Conservation (phyloP, 2,888 invertebrate genomes). For the Autographa pulchrina region DNA sequence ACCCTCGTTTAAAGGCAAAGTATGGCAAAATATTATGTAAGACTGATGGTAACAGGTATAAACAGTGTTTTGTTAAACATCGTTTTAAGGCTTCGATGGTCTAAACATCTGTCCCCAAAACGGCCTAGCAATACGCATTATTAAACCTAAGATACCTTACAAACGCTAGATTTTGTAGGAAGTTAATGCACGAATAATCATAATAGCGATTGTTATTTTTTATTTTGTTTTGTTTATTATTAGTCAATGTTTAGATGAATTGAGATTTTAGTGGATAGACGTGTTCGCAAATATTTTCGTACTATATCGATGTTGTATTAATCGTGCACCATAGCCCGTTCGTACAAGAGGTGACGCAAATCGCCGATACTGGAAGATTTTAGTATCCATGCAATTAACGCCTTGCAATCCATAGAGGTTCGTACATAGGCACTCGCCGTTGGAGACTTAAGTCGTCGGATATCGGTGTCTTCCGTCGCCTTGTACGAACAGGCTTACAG, state of each 20-base stretch:
- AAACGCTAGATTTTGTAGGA: constrained; percentile 83
- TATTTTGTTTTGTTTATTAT: constrained; percentile 73
- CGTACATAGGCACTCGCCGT: too few species aligned
- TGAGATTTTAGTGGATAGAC: constrained; percentile 68
- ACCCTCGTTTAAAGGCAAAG: too few species aligned
- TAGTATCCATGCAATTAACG: too few species aligned
- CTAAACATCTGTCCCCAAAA: constrained; percentile 21
- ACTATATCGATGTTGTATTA: constrained; percentile 52
- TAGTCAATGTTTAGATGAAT: constrained; percentile 81
- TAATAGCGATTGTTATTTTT: constrained; percentile 74
- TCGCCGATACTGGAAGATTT: too few species aligned
- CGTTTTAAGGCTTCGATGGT: constrained; percentile 6
- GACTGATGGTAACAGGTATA: background rate
- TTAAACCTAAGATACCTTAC: constrained; percentile 72
- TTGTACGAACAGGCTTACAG: too few species aligned
- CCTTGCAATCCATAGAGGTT: too few species aligned
- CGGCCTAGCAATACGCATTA: constrained; percentile 54
- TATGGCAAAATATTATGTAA: too few species aligned
- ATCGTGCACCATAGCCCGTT: constrained; percentile 15
- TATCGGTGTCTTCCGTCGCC: too few species aligned
- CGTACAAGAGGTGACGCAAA: too few species aligned
- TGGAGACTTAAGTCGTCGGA: too few species aligned
- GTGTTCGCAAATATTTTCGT: constrained; percentile 67
- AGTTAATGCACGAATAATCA: constrained; percentile 77
- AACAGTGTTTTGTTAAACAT: background rate